Evolutionary conservation across 2,113 vertebrate species (phyloP).

Genomic region (Poicephalus gulielmi): DNA sequence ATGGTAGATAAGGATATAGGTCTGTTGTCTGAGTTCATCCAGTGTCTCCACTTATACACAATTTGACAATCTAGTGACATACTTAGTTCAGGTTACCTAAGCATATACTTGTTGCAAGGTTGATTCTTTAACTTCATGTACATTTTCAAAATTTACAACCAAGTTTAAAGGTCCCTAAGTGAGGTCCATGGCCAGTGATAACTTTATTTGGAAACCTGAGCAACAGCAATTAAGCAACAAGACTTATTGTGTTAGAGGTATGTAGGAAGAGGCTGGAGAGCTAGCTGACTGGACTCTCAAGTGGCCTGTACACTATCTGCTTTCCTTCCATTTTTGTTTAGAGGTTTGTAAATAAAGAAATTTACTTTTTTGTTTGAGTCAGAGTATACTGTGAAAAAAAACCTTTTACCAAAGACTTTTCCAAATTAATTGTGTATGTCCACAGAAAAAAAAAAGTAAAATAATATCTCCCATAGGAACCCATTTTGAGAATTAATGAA

Average conservation of each 20-base stretch:
- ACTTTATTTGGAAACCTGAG: background rate
- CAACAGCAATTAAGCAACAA: background rate
- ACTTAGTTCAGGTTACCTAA: background rate
- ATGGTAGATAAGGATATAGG: background rate
- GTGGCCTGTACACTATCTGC: background rate
- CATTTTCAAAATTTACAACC: background rate
- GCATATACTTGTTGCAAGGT: background rate
- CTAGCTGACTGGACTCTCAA: background rate
- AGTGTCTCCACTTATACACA: background rate
- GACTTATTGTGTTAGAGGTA: accelerated
- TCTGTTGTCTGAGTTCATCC: background rate
- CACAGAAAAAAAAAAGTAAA: background rate
- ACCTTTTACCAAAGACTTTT: background rate
- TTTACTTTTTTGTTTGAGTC: background rate
- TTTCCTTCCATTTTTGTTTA: background rate
- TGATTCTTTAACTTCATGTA: background rate
- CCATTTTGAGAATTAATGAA: background rate
- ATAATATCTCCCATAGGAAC: background rate
- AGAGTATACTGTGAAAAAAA: background rate
- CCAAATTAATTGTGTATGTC: background rate
- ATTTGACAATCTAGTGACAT: background rate
- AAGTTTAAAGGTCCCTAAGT: background rate
- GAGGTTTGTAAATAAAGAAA: background rate
- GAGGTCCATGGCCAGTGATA: background rate
- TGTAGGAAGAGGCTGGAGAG: background rate